Percentiles rank a stretch among this genome's conserved stretches.
Conservation (phyloP, 2,113 vertebrate genomes). For the Ictalurus punctatus region DNA sequence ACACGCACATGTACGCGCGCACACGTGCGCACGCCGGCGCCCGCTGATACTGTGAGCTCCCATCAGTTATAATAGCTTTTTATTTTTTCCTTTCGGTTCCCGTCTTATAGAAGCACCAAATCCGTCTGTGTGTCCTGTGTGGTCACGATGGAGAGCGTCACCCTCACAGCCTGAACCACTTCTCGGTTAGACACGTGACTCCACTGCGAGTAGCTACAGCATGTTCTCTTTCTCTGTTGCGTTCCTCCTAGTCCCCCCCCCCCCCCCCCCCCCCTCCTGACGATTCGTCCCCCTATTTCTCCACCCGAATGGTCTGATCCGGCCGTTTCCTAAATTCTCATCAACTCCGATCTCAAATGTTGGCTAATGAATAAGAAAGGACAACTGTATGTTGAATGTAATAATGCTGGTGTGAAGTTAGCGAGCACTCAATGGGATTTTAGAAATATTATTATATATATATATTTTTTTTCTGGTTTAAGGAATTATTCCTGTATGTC, state of each 20-base stretch:
- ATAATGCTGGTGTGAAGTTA: neutral
- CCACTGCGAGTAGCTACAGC: neutral
- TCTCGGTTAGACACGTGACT: neutral
- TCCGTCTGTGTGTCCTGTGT: constrained; percentile 40
- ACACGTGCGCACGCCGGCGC: constrained; percentile 73
- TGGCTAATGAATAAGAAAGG: too few species aligned
- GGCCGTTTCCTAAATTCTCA: neutral
- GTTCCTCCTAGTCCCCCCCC: neutral
- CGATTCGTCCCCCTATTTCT: neutral
- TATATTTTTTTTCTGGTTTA: neutral
- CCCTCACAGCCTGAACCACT: neutral
- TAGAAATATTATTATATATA: neutral
- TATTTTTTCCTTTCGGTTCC: constrained; percentile 70
- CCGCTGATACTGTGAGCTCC: constrained; percentile 86
- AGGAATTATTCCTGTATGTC: neutral
- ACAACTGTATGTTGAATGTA: constrained; percentile 30
- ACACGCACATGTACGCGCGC: constrained; percentile 4
- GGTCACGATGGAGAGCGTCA: constrained; percentile 38
- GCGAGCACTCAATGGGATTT: neutral
- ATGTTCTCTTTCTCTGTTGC: neutral
- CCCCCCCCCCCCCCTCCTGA: too few species aligned
- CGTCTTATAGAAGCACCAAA: constrained; percentile 64
- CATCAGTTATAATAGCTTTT: constrained; percentile 82
- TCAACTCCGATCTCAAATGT: neutral
- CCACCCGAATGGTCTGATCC: neutral